A percentile compares a stretch with the other conserved stretches of the same genome.
Conservation (phyloP, 2,888 invertebrate genomes). For the Hydraecia micacea region DNA sequence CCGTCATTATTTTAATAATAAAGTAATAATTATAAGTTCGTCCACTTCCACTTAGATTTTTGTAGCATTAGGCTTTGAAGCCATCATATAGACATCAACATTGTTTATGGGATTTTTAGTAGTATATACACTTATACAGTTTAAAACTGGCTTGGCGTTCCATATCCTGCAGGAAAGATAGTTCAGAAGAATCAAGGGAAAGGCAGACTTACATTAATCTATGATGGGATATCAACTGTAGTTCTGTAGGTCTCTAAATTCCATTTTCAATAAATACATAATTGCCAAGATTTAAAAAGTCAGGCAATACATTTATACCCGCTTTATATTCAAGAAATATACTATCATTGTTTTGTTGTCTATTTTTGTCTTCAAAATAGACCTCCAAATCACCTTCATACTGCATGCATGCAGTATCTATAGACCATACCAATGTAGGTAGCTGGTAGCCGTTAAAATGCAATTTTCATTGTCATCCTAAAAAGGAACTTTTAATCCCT, state of each 20-base stretch:
- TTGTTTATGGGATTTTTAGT: neutral
- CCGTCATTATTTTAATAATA: neutral
- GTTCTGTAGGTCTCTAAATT: neutral
- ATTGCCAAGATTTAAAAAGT: neutral
- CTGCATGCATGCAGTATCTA: neutral
- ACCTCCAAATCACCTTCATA: constrained; percentile 41
- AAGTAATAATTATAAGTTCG: neutral
- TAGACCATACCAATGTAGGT: neutral
- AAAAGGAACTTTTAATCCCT: constrained; percentile 3
- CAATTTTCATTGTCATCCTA: constrained; percentile 1
- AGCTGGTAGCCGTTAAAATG: neutral
- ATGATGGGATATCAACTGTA: neutral
- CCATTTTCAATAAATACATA: too few species aligned
- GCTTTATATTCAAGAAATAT: constrained; percentile 12
- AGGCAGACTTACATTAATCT: neutral
- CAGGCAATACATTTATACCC: neutral
- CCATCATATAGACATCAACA: neutral
- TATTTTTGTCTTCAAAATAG: neutral
- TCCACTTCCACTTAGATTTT: neutral
- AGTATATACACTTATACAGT: neutral
- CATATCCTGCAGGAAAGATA: neutral
- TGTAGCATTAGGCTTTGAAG: neutral
- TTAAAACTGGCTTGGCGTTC: neutral
- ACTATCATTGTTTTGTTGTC: neutral
- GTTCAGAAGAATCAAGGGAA: neutral